phyloP scores from a whole-genome alignment of 2,888 invertebrate genomes.

The Carabus problematicus region DNA sequence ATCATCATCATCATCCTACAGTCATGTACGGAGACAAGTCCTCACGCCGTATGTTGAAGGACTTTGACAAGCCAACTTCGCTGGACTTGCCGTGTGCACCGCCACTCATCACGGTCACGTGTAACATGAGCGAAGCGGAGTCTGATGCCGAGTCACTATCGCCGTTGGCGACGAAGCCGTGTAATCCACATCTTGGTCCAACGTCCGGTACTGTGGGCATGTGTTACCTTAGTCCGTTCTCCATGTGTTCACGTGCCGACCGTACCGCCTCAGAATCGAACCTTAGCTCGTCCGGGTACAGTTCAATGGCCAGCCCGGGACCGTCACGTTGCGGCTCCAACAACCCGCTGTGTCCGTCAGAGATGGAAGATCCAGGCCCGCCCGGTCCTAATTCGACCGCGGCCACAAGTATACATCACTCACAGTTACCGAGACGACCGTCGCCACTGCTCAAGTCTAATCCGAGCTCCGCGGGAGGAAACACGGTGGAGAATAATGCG shows the following conservation, averaged over 20 bases:
- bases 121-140: conserved; percentile 77
- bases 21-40: conserved; percentile 45
- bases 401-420: conserved; percentile 46
- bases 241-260: conserved; percentile 74
- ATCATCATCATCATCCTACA: too few species aligned
- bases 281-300: conserved; percentile 83
- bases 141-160: conserved; percentile 75
- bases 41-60: conserved; percentile 64
- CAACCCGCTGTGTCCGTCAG: conserved; percentile 78
- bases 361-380: conserved; percentile 76
- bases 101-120: conserved; percentile 76
- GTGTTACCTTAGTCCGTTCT: conserved; percentile 81
- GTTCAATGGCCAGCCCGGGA: conserved; percentile 85
- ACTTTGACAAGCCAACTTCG: conserved; percentile 68
- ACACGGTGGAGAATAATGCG: conserved; percentile 50
- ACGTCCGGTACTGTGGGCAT: conserved; percentile 65
- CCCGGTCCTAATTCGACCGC: conserved; percentile 59
- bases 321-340: conserved; percentile 83
- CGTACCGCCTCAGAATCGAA: conserved; percentile 84
- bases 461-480: conserved; percentile 50
- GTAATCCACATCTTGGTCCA: conserved; percentile 55
- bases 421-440: conserved; percentile 59
- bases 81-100: conserved; percentile 69
- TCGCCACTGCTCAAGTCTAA: conserved; percentile 66
- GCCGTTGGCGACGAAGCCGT: conserved; percentile 62